phyloP scores from a whole-genome alignment of 2,888 invertebrate species.

The Odontomyia ornata region DNA sequence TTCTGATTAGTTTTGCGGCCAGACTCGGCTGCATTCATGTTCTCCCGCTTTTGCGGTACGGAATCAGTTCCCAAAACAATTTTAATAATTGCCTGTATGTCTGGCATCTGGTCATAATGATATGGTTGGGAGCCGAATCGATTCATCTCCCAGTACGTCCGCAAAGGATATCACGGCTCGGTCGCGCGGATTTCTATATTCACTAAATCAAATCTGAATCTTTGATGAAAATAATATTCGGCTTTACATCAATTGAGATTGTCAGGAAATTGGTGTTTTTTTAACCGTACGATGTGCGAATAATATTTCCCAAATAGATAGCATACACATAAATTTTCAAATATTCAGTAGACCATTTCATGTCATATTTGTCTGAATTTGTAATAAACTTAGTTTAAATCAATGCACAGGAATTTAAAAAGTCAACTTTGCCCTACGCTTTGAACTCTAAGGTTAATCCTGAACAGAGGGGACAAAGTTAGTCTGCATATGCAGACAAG shows the following conservation, averaged over 20 bases:
- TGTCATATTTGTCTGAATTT: too few relatives aligned
- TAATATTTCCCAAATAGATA: too few relatives aligned
- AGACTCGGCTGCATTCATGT: background rate
- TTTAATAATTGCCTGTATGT: slow-evolving; percentile 51
- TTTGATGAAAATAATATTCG: slow-evolving; percentile 29
- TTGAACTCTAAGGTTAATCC: too few relatives aligned
- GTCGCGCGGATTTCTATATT: background rate
- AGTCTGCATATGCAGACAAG: too few relatives aligned
- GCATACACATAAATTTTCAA: too few relatives aligned
- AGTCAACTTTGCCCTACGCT: too few relatives aligned
- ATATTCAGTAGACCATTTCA: too few relatives aligned
- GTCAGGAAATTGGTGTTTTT: background rate
- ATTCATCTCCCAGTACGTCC: slow-evolving; percentile 15
- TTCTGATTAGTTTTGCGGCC: slow-evolving; percentile 49
- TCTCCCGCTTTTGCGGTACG: slow-evolving; percentile 40
- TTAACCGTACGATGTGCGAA: background rate
- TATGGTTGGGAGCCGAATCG: slow-evolving; percentile 40
- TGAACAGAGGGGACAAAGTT: too few relatives aligned
- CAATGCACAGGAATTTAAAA: too few relatives aligned
- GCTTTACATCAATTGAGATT: slow-evolving; percentile 24
- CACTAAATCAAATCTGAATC: slow-evolving; percentile 39
- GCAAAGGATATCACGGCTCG: background rate
- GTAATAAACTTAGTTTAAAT: too few relatives aligned
- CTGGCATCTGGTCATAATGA: slow-evolving; percentile 51
- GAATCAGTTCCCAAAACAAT: slow-evolving; percentile 49